A percentile compares a stretch with the other conserved stretches of the same genome.
phyloP scores from a whole-genome alignment of 2,797 vertebrate genomes.

The Eulemur mongoz region DNA sequence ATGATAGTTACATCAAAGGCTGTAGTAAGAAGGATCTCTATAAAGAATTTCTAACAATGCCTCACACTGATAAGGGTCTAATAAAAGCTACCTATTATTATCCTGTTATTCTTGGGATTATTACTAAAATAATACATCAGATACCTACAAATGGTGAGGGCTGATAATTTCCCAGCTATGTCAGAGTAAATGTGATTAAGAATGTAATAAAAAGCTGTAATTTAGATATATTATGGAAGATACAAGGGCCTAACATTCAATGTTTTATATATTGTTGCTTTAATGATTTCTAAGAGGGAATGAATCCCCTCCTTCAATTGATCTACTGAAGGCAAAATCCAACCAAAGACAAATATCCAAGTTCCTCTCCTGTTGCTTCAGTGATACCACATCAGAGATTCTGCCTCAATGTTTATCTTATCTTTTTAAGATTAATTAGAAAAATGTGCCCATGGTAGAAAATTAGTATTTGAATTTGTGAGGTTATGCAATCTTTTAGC shows the following conservation, averaged over 20 bases:
- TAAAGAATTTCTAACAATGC: neutral
- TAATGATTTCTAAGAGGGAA: neutral
- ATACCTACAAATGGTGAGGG: neutral
- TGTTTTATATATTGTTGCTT: neutral
- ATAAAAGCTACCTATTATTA: neutral
- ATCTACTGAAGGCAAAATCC: too few relatives aligned
- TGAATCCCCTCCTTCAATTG: neutral
- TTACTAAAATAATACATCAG: neutral
- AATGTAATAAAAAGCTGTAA: neutral
- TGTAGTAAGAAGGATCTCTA: neutral
- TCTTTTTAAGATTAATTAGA: conserved; percentile 34
- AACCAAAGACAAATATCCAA: neutral
- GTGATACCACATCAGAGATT: neutral
- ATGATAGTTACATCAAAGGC: neutral
- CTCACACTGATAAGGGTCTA: neutral
- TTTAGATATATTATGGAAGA: neutral
- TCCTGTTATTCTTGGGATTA: neutral
- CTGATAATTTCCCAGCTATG: neutral
- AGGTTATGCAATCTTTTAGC: neutral
- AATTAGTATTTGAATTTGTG: conserved; percentile 36
- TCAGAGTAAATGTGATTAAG: conserved; percentile 30
- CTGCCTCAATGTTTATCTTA: neutral
- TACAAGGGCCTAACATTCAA: neutral
- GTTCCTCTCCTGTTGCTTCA: neutral
- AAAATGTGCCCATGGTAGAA: neutral